Percentiles rank a stretch among this genome's conserved stretches.
phyloP scores from a whole-genome alignment of 2,113 vertebrate genomes.

The Anguilla rostrata region DNA sequence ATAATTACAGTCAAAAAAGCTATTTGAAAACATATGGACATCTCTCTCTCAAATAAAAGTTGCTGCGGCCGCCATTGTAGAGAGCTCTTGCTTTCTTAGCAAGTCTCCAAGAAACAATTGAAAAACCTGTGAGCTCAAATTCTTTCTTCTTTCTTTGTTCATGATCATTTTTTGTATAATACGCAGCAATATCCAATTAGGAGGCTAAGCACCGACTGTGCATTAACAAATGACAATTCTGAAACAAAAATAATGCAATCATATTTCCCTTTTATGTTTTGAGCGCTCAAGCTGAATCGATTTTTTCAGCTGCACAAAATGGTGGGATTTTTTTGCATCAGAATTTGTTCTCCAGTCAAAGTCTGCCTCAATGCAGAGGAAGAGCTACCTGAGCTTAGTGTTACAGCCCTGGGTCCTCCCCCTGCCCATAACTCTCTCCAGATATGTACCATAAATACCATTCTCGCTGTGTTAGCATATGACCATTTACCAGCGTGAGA shows the following conservation, averaged over 20 bases:
- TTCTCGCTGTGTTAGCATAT: not conserved
- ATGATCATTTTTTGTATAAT: not conserved
- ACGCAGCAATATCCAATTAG: not conserved
- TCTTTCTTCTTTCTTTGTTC: not conserved
- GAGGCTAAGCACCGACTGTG: not conserved
- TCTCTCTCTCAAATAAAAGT: no score
- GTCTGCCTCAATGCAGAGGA: not conserved
- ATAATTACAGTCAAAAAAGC: no score
- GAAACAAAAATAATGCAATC: not conserved
- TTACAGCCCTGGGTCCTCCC: not conserved
- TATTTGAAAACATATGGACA: no score
- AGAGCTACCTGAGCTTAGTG: not conserved
- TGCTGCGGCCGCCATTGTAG: no score
- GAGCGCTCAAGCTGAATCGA: not conserved
- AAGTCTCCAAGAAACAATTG: not conserved
- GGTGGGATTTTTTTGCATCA: not conserved
- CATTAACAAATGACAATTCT: not conserved
- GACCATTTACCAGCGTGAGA: no score
- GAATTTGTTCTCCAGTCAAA: not conserved
- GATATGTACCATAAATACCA: not conserved
- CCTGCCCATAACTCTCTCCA: not conserved
- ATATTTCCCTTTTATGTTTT: not conserved
- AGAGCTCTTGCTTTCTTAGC: no score
- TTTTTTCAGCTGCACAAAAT: not conserved
- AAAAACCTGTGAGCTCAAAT: not conserved